phyloP scores from a whole-genome alignment of 2,888 invertebrate species.

The Parnassius apollo region DNA sequence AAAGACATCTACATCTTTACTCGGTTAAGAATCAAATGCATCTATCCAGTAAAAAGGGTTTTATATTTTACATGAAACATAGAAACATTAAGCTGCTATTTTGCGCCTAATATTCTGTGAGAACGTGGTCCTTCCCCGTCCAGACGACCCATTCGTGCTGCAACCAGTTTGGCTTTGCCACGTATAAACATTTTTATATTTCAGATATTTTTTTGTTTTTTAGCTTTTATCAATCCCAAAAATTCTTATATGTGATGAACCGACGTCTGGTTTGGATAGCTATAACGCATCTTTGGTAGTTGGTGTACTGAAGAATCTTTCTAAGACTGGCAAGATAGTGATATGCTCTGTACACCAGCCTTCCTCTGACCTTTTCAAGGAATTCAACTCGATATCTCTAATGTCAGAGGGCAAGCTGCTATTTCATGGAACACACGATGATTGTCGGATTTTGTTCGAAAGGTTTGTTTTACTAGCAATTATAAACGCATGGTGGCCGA shows the following conservation, averaged over 20 bases:
- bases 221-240: slow-evolving; percentile 92
- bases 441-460: slow-evolving; percentile 83
- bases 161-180: too few species aligned
- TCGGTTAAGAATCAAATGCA: too few species aligned
- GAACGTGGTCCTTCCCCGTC: too few species aligned
- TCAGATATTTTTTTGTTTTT: slow-evolving; percentile 25
- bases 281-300: slow-evolving; percentile 91
- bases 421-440: slow-evolving; percentile 86
- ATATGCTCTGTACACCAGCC: slow-evolving; percentile 95
- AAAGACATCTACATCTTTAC: too few species aligned
- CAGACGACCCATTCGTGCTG: too few species aligned
- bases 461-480: slow-evolving; percentile 64
- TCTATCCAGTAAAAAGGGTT: too few species aligned
- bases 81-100: too few species aligned
- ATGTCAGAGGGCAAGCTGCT: slow-evolving; percentile 89
- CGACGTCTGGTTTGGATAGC: slow-evolving; percentile 95
- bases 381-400: slow-evolving; percentile 88
- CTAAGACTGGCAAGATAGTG: slow-evolving; percentile 85
- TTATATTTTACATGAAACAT: too few species aligned
- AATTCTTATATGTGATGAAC: slow-evolving; percentile 95
- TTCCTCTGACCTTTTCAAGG: slow-evolving; percentile 89
- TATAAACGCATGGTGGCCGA: not conserved
- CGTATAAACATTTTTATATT: too few species aligned
- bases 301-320: slow-evolving; percentile 83
- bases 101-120: too few species aligned